Conservation (phyloP, 2,888 invertebrate genomes). For the Leucophenga maculata region DNA sequence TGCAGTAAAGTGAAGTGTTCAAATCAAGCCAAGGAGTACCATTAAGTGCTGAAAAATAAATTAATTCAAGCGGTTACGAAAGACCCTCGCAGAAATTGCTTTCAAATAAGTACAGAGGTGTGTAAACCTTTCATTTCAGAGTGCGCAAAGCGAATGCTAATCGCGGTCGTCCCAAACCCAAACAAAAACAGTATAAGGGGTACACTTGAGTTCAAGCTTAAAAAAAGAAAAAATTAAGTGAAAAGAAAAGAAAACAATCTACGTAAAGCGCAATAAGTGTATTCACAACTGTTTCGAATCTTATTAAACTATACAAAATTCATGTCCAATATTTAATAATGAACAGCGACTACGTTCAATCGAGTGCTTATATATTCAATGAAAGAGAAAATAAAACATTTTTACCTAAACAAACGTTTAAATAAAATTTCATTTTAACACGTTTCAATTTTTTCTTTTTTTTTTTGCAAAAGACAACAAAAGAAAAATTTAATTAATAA, state of each 20-base stretch:
- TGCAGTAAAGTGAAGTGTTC: constrained; percentile 15
- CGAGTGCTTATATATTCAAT: constrained; percentile 9
- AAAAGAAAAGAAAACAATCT: constrained; percentile 39
- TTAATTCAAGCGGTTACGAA: not conserved
- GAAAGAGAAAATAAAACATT: not conserved
- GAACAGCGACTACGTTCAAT: not conserved
- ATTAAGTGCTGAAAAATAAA: not conserved
- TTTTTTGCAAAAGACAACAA: not conserved
- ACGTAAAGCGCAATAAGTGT: constrained; percentile 16
- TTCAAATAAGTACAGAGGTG: not conserved
- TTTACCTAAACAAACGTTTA: not conserved
- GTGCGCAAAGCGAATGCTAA: not conserved
- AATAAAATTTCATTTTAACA: constrained; percentile 9
- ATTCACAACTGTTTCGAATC: constrained; percentile 35
- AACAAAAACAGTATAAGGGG: constrained; percentile 5
- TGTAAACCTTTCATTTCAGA: too few relatives aligned
- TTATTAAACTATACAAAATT: constrained; percentile 55
- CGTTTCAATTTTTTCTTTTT: constrained; percentile 13
- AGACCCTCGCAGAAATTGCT: not conserved
- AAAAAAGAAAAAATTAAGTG: constrained; percentile 36
- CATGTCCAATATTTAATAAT: constrained; percentile 47
- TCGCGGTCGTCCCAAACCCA: not conserved
- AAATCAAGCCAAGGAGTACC: too few relatives aligned
- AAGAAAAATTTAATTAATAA: not conserved
- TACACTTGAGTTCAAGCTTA: constrained; percentile 19